Conservation (phyloP, 2,797 vertebrate species). For the Chelon auratus region DNA sequence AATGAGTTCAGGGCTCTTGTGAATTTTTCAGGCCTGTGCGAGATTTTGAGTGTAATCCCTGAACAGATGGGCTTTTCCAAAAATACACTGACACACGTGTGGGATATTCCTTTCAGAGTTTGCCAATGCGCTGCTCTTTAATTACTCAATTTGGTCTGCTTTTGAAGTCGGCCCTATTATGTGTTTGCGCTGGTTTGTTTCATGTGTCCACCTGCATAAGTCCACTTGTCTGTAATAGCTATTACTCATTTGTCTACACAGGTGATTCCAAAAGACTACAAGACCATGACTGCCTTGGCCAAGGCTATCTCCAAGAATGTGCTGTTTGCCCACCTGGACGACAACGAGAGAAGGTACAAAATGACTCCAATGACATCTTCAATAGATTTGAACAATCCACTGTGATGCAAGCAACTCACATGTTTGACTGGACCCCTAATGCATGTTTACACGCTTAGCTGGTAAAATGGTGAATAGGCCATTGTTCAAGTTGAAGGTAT, state of each 20-base stretch:
- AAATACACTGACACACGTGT: slow-evolving; percentile 74
- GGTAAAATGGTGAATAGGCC: slow-evolving; percentile 20
- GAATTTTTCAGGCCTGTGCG: slow-evolving; percentile 68
- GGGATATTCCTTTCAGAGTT: slow-evolving; percentile 72
- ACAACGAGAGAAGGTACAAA: slow-evolving; percentile 95
- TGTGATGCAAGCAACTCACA: slow-evolving; percentile 3
- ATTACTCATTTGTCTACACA: slow-evolving; percentile 68
- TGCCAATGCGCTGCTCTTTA: slow-evolving; percentile 76
- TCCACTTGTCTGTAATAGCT: slow-evolving; percentile 34
- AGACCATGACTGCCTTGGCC: slow-evolving; percentile 98
- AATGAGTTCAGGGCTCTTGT: slow-evolving; percentile 74
- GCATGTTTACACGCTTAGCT: slow-evolving; percentile 6
- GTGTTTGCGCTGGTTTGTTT: slow-evolving; percentile 63
- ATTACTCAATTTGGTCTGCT: slow-evolving; percentile 70
- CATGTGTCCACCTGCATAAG: slow-evolving; percentile 72
- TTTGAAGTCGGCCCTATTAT: slow-evolving; percentile 71
- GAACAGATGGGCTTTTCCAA: slow-evolving; percentile 81
- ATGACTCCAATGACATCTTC: not conserved
- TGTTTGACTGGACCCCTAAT: slow-evolving; percentile 33
- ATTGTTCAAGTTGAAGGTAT: slow-evolving; percentile 32
- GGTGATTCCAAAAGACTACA: slow-evolving; percentile 99
- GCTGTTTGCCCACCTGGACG: slow-evolving; percentile 96
- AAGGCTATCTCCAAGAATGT: slow-evolving; percentile 98
- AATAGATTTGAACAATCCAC: not conserved
- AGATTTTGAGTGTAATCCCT: slow-evolving; percentile 72